phyloP scores from a whole-genome alignment of 2,797 vertebrate genomes.

The Hipposideros larvatus region DNA sequence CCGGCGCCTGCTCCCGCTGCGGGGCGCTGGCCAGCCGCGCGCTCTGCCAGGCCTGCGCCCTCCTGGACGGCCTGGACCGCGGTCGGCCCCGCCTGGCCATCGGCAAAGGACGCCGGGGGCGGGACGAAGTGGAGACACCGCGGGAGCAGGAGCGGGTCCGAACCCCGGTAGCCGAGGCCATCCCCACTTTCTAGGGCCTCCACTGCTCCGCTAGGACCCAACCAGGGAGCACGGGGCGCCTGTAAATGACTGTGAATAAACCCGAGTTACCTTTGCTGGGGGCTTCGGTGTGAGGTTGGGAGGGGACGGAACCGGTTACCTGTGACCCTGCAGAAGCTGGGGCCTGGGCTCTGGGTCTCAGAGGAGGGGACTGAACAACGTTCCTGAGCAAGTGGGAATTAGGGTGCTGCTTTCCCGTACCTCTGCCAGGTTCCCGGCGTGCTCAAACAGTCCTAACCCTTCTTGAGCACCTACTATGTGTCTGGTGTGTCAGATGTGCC shows the following conservation, averaged over 20 bases:
- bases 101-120: constrained; percentile 91
- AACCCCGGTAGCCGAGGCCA: rapidly evolving
- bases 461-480: neutral
- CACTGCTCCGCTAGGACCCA: rapidly evolving
- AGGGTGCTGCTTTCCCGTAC: neutral
- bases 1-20: constrained; percentile 92
- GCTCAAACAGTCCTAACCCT: neutral
- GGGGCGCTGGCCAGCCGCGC: constrained; percentile 94
- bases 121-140: neutral
- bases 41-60: constrained; percentile 94
- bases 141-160: neutral
- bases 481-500: neutral
- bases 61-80: constrained; percentile 93
- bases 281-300: neutral
- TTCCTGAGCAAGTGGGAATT: neutral
- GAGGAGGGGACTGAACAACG: no score
- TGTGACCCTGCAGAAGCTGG: neutral
- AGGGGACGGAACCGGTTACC: neutral
- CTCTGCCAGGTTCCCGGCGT: neutral
- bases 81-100: constrained; percentile 94
- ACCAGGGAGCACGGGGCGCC: rapidly evolving
- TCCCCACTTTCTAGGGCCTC: neutral
- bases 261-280: neutral
- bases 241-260: neutral
- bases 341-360: neutral